Base-by-base conservation (phyloP, 1,140 invertebrate species). In the Bradysia coprophila region DNA sequence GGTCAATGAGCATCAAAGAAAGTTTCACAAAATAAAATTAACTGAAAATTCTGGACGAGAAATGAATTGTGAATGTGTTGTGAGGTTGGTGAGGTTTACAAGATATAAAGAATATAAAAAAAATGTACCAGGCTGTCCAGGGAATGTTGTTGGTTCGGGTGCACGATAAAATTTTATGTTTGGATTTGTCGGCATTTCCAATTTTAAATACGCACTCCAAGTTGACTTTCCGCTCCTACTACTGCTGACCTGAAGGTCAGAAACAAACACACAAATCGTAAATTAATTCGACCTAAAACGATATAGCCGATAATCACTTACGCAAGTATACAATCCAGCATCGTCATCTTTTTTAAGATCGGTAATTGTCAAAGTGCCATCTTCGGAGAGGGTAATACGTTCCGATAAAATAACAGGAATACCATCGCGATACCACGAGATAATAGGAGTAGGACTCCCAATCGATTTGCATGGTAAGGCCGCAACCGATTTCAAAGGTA, bases 391-490 rank as follows among this genome's bases (percentile, higher is more conserved):
- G 51, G 77, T 78, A 43, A 79, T 67, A 45, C 78, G 67, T 15
- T 57, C 55, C 4, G n/a, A 18, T 45, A 75, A 55, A 62, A 75
- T 57, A 43, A 86, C 67, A 23, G 76, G 75, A 51, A 75, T 70
- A 39, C 78, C 78, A 60, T 84, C 76, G 51, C 76, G 76, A 62
- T 86, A 90, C 86, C 87, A 90, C 2, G 79, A 76, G 41, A 89
- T 80, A 34, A 76, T 67, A 2, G 84, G 82, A 46, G 71, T 67
- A 36, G 83, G 82, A 49, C 69, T 71, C 11, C 85, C 85, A 37
- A 75, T 68, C 0, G 80, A 80, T 51, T 71, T 68, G 47, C 88
- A 93, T 4, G 75, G 75, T 49, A 92, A 66, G 49, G 76, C 71
- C 18, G 82, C 86, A 44, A 80, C 68, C 42, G 76, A 78, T 59